Evolutionary conservation across 2,888 invertebrate genomes (phyloP).

Genomic region (Rhingia rostrata): DNA sequence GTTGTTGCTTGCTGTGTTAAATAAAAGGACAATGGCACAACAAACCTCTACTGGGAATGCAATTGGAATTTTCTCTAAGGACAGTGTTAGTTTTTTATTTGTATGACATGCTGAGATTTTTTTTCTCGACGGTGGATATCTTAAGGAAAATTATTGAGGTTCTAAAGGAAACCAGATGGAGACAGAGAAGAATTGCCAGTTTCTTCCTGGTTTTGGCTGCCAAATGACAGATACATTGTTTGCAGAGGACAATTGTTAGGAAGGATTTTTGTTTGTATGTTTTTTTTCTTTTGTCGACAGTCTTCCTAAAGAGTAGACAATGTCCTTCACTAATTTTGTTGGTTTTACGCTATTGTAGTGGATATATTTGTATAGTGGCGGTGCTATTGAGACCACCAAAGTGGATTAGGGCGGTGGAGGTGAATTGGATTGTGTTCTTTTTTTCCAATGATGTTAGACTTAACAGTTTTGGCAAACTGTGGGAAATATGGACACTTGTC

Average conservation of each 20-base stretch:
- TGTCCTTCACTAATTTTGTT: constrained; percentile 67
- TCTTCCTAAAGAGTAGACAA: constrained; percentile 41
- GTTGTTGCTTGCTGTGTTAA: constrained; percentile 51
- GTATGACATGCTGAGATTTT: constrained; percentile 25
- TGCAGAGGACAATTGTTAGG: constrained; percentile 58
- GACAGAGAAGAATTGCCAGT: constrained; percentile 22
- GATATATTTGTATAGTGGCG: constrained; percentile 11
- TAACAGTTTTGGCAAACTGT: no score
- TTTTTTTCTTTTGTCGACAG: constrained; percentile 22
- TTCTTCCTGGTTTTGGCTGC: constrained; percentile 39
- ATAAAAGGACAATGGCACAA: constrained; percentile 47
- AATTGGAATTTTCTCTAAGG: constrained; percentile 57
- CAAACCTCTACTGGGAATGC: constrained; percentile 49
- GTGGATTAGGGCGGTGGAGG: constrained; percentile 22
- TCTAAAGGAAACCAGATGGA: constrained; percentile 36
- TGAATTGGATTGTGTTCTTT: not conserved
- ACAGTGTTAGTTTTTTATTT: not conserved
- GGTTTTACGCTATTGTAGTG: constrained; percentile 58
- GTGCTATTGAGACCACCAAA: constrained; percentile 57
- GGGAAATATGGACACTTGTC: no score
- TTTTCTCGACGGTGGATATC: not conserved
- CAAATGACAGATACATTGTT: constrained; percentile 65
- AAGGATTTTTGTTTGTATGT: constrained; percentile 46
- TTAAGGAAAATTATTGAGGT: constrained; percentile 28
- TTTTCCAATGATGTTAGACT: no score